Evolutionary conservation across 2,797 vertebrate genomes (phyloP).

Genomic region (Acipenser oxyrinchus): DNA sequence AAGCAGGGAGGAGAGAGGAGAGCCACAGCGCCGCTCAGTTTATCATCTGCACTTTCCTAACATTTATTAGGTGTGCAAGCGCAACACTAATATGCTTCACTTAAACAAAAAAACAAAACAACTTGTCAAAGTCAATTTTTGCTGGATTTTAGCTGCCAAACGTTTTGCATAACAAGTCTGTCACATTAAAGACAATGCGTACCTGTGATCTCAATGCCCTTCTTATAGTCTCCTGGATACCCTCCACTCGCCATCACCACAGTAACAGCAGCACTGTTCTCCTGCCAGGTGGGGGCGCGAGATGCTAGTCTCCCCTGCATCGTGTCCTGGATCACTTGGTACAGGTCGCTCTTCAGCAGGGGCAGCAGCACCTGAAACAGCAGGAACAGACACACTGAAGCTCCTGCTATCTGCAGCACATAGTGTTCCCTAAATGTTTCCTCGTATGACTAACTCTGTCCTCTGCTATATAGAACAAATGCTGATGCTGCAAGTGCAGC

Average conservation of each 20-base stretch:
- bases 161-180: background rate
- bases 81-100: too few relatives aligned
- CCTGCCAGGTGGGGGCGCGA: conserved; percentile 71
- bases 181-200: background rate
- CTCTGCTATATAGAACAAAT: too few relatives aligned
- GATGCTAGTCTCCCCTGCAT: conserved; percentile 59
- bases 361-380: conserved; percentile 80
- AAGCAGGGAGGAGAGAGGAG: background rate
- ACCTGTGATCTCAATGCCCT: conserved; percentile 83
- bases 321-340: conserved; percentile 73
- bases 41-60: too few relatives aligned
- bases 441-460: too few relatives aligned
- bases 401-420: background rate
- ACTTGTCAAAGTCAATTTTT: too few relatives aligned
- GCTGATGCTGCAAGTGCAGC: too few relatives aligned
- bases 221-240: conserved; percentile 79
- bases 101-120: too few relatives aligned
- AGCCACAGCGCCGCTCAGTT: too few relatives aligned
- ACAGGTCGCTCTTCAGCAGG: conserved; percentile 81
- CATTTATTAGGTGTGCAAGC: too few relatives aligned
- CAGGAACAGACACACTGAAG: background rate
- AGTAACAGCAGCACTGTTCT: conserved; percentile 71
- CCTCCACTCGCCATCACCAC: conserved; percentile 92
- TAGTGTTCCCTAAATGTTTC: background rate
- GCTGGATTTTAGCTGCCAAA: too few relatives aligned